phyloP scores from a whole-genome alignment of 2,113 vertebrate genomes.

The Uria aalge region DNA sequence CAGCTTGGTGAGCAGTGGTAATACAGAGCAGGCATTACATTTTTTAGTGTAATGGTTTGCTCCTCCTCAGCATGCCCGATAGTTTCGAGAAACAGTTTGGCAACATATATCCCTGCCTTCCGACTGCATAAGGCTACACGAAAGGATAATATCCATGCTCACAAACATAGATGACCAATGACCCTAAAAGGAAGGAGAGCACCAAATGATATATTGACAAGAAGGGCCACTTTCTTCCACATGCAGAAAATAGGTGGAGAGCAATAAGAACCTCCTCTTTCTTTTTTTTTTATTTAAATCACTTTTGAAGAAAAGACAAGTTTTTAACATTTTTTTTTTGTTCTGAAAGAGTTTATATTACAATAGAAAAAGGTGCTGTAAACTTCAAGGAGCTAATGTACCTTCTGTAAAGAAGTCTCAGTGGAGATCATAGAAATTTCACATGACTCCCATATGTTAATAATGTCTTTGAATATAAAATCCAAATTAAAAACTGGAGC shows the following conservation, averaged over 20 bases:
- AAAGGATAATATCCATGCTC: conserved; percentile 11
- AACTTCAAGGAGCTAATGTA: conserved; percentile 65
- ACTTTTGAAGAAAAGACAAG: conserved; percentile 5
- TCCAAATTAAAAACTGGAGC: conserved; percentile 80
- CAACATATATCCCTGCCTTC: neutral
- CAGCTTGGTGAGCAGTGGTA: neutral
- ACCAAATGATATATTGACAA: neutral
- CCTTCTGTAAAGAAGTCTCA: conserved; percentile 63
- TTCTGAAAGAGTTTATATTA: conserved; percentile 20
- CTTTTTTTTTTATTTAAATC: neutral
- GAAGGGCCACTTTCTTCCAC: neutral
- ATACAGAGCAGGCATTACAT: neutral
- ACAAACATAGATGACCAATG: neutral
- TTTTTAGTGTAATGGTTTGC: neutral
- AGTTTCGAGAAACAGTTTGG: neutral
- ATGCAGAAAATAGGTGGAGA: neutral
- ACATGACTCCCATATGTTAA: conserved; percentile 71
- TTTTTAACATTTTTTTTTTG: neutral
- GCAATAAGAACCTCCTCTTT: neutral
- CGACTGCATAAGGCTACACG: neutral
- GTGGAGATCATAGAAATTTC: conserved; percentile 67
- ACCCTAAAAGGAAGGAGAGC: conserved; percentile 11
- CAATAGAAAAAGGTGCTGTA: conserved; percentile 38
- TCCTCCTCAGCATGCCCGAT: neutral
- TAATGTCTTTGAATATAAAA: conserved; percentile 79